Evolutionary conservation across 2,888 invertebrate genomes (phyloP).

Genomic region (Hermaeophaga mercurialis): DNA sequence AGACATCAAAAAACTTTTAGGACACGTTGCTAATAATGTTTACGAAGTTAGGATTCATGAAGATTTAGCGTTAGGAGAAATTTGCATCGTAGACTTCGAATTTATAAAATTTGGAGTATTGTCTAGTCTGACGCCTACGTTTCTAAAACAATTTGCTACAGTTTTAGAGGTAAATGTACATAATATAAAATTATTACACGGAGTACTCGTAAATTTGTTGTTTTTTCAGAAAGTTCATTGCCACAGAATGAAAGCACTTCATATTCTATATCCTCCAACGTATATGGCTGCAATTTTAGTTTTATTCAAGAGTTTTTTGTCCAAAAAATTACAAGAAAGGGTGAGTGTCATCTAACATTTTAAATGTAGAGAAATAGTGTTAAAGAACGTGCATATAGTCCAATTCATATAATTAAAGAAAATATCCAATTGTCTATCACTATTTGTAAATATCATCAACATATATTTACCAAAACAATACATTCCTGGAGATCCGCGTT

Average conservation of each 20-base stretch:
- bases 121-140: conserved; percentile 25
- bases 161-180: too few species aligned
- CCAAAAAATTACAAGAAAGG: conserved; percentile 5
- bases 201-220: too few species aligned
- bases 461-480: too few species aligned
- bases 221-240: conserved; percentile 11
- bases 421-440: too few species aligned
- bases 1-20: background rate
- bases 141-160: too few species aligned
- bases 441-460: too few species aligned
- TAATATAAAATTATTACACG: too few species aligned
- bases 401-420: too few species aligned
- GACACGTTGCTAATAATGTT: conserved; percentile 12
- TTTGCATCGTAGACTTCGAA: conserved; percentile 26
- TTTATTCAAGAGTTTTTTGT: background rate
- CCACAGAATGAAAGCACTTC: conserved; percentile 4
- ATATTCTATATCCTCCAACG: background rate
- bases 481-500: too few species aligned
- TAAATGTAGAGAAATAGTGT: background rate
- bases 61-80: conserved; percentile 24
- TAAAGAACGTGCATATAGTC: too few species aligned
- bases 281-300: background rate
- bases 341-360: background rate
- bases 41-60: conserved; percentile 29
- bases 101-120: conserved; percentile 19